Base-by-base conservation (phyloP, 2,797 vertebrate species). In the Remorina albescens region DNA sequence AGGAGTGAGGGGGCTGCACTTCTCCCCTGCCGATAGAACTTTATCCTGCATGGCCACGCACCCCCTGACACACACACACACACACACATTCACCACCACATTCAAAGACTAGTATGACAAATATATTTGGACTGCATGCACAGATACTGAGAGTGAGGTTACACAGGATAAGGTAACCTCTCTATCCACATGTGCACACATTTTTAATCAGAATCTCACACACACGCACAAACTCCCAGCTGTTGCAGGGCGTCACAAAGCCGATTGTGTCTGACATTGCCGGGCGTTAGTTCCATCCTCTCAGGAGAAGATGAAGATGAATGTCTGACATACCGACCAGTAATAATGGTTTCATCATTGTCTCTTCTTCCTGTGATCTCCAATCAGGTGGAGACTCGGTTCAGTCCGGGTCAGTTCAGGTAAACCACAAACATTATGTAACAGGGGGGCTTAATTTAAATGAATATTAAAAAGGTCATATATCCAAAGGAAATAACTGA, bases 1-100 rank as follows among this genome's bases (percentile, higher is more conserved):
- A 90, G 89, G 89, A 87, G 64, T 63, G 87, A 90, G 83, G 80
- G 72, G 85, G 86, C 78, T 74, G 82, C 76, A 67, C 72, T 78
- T 78, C 78, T 76, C 68, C 56, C 85, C 81, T 41, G 72, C 79
- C 74, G 82, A 69, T 68, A 86, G 90, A 86, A 85, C 80, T 86
- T 87, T 79, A 89, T 86, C 69, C 63, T 76, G 83, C 73, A 74
- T 53, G 36, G 49, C 72, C 81, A 55, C 67, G 72, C 47, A 66
- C 51, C 51, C 72, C 23, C 55, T 19, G 34, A 61, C 70, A 65
- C 37, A 57, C 50, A 74, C 23, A 41, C 23, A 41, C 19, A 41
- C 0, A 58, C 49, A 67, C 4, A 56, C 18, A n/a, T 18, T 30
- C 26, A 47, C 11, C 2, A 18, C 23, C 47, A 23, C 54, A 62